Percentiles rank a stretch among this genome's conserved stretches.
phyloP scores from a whole-genome alignment of 1,140 invertebrate species.

The Armadillidium nasatum region DNA sequence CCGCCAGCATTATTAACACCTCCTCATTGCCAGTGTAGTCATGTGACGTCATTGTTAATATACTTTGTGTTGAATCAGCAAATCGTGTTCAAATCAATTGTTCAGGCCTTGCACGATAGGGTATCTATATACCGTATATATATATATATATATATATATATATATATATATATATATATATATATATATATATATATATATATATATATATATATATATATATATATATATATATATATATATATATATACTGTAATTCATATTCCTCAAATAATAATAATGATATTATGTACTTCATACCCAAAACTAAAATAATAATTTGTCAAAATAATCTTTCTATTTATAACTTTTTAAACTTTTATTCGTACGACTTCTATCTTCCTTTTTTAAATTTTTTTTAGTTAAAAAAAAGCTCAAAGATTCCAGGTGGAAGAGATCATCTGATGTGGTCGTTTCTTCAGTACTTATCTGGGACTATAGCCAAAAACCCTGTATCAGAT shows the following conservation, averaged over 20 bases:
- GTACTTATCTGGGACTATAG: constrained; percentile 93
- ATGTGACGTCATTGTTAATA: constrained; percentile 89
- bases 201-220: constrained; percentile 55
- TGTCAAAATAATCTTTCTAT: too few species aligned
- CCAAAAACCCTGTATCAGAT: constrained; percentile 69
- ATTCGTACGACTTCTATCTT: neutral
- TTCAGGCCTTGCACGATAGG: constrained; percentile 80
- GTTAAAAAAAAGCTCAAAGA: constrained; percentile 66
- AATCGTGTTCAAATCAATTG: constrained; percentile 86
- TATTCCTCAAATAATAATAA: constrained; percentile 84
- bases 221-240: constrained; percentile 51
- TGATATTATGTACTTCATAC: constrained; percentile 46
- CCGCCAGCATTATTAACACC: constrained; percentile 16
- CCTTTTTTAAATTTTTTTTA: constrained; percentile 49
- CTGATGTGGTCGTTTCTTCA: constrained; percentile 94
- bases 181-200: neutral
- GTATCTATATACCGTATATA: constrained; percentile 49
- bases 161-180: constrained; percentile 60
- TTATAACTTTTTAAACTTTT: too few species aligned
- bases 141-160: constrained; percentile 39
- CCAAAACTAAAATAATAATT: constrained; percentile 27
- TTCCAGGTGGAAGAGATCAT: constrained; percentile 85
- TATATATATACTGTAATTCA: too few species aligned
- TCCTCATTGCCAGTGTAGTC: constrained; percentile 48
- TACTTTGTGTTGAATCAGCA: constrained; percentile 94